Conservation (phyloP, 2,797 vertebrate species). For the Liparis tanakae region DNA sequence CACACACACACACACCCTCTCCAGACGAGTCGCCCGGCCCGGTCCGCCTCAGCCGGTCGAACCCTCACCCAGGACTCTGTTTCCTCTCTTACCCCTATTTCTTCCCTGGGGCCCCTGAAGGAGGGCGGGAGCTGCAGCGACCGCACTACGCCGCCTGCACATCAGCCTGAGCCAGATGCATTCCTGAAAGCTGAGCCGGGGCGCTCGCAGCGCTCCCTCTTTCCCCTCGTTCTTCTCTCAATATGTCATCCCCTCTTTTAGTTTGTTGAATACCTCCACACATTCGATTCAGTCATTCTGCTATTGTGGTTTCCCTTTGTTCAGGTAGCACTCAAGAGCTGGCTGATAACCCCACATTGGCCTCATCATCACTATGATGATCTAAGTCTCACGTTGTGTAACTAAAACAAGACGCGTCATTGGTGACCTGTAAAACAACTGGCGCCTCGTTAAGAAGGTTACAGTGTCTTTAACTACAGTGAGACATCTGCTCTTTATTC, state of each 20-base stretch:
- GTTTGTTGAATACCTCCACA: slow-evolving; percentile 22
- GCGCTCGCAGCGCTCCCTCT: slow-evolving; percentile 64
- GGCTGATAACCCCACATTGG: background rate
- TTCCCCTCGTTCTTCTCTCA: slow-evolving; percentile 62
- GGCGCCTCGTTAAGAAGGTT: slow-evolving; percentile 19
- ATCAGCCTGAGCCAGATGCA: slow-evolving; percentile 79
- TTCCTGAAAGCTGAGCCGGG: slow-evolving; percentile 84
- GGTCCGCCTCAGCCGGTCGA: slow-evolving; percentile 44
- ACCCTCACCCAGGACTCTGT: slow-evolving; percentile 63
- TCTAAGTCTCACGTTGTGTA: slow-evolving; percentile 16
- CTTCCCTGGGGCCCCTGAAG: slow-evolving; percentile 77
- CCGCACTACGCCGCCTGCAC: slow-evolving; percentile 79
- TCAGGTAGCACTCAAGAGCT: slow-evolving; percentile 7
- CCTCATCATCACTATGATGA: slow-evolving; percentile 17
- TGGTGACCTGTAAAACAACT: slow-evolving; percentile 33
- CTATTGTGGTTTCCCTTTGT: slow-evolving; percentile 3
- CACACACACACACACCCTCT: slow-evolving; percentile 23
- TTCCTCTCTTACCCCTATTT: slow-evolving; percentile 70
- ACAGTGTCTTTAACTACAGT: slow-evolving; percentile 24
- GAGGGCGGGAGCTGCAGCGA: slow-evolving; percentile 78
- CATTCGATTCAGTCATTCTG: slow-evolving; percentile 7
- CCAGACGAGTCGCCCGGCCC: slow-evolving; percentile 17
- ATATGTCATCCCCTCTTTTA: slow-evolving; percentile 57
- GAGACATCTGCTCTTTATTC: slow-evolving; percentile 41
- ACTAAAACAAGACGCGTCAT: slow-evolving; percentile 34